phyloP scores from a whole-genome alignment of 2,797 vertebrate genomes.

The Chelidonichthys spinosus region DNA sequence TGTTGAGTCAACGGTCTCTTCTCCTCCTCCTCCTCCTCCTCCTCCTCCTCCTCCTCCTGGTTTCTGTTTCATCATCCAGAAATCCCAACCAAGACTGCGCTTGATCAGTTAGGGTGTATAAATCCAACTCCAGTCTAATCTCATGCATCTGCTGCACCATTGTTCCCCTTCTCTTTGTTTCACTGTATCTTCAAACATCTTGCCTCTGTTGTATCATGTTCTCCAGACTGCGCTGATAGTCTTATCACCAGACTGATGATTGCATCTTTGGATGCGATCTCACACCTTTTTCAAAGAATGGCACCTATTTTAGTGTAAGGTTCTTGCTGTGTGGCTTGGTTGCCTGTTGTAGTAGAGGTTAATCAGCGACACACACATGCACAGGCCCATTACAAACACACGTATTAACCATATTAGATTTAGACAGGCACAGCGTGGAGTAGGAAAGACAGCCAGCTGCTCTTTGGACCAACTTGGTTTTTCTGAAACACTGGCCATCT shows the following conservation, averaged over 20 bases:
- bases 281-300: constrained; percentile 32
- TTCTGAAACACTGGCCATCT: constrained; percentile 79
- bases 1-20: constrained; percentile 59
- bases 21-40: constrained; percentile 51
- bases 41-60: constrained; percentile 49
- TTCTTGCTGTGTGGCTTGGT: constrained; percentile 30
- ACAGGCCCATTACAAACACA: constrained; percentile 54
- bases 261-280: constrained; percentile 48
- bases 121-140: constrained; percentile 73
- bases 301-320: constrained; percentile 7
- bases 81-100: constrained; percentile 62
- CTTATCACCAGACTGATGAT: constrained; percentile 50
- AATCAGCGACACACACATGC: constrained; percentile 44
- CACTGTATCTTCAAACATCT: constrained; percentile 51
- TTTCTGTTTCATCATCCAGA: constrained; percentile 70
- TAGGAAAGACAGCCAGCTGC: constrained; percentile 76
- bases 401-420: constrained; percentile 71
- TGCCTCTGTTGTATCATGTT: constrained; percentile 55
- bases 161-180: constrained; percentile 62
- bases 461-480: constrained; percentile 71
- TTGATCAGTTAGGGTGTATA: constrained; percentile 53
- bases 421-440: constrained; percentile 73
- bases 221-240: constrained; percentile 52
- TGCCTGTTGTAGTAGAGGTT: constrained; percentile 4
- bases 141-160: constrained; percentile 60